Conservation (phyloP, 2,113 vertebrate genomes). For the Esox niger region DNA sequence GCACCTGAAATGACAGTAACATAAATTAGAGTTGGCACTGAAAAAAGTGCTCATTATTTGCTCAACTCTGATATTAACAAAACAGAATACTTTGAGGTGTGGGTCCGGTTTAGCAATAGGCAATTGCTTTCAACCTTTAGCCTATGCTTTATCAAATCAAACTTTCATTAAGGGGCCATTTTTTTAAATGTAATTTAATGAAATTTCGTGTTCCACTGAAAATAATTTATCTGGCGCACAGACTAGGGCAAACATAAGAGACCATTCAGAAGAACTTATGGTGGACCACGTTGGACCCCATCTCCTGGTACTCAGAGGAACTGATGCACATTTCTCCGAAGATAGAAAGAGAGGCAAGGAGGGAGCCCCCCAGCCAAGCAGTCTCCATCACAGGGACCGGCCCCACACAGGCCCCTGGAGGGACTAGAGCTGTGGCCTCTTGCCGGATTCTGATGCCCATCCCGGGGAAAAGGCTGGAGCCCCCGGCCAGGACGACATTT, state of each 20-base stretch:
- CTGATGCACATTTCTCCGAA: conserved; percentile 57
- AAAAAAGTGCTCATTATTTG: too few species aligned
- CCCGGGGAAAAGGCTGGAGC: conserved; percentile 56
- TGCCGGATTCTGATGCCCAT: conserved; percentile 49
- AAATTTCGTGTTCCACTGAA: neutral
- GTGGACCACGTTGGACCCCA: conserved; percentile 45
- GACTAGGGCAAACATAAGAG: neutral
- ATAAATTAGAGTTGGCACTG: too few species aligned
- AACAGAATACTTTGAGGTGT: too few species aligned
- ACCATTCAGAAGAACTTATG: conserved; percentile 53
- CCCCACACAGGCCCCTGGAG: conserved; percentile 45
- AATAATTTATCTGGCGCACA: neutral
- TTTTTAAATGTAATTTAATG: neutral
- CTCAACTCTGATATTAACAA: too few species aligned
- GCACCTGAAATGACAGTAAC: too few species aligned
- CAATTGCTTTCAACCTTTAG: too few species aligned
- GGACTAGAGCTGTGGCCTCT: conserved; percentile 38
- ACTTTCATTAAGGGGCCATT: too few species aligned
- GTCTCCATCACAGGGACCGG: conserved; percentile 40
- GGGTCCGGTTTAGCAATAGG: too few species aligned
- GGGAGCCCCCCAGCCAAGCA: conserved; percentile 40
- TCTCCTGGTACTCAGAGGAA: conserved; percentile 45
- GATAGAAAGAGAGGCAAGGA: conserved; percentile 52
- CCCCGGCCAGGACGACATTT: conserved; percentile 56
- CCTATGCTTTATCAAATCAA: too few species aligned